A percentile compares a stretch with the other conserved stretches of the same genome.
These are phyloP conservation scores for Zaprionus lachaisei DNA, from an alignment of 1,140 invertebrate genomes.

Conservation along the genomic window DNA sequence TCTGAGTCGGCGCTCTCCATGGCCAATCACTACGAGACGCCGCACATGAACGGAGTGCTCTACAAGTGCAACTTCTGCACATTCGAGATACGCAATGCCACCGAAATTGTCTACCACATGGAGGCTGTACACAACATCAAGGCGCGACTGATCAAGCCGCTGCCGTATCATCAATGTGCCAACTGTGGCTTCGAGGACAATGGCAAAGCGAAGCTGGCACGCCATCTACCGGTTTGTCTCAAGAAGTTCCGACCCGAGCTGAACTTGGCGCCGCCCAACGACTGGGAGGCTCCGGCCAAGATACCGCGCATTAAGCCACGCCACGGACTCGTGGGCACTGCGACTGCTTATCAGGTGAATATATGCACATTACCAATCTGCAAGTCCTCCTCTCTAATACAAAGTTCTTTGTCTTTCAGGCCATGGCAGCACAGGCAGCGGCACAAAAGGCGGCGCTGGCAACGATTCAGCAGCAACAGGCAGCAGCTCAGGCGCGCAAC, in stretches of 20 bases:
- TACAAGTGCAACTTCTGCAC: slow-evolving; percentile 95
- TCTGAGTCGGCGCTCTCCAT: slow-evolving; percentile 95
- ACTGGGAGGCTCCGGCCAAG: slow-evolving; percentile 97
- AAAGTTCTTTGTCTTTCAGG: slow-evolving; percentile 48
- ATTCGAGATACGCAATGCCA: slow-evolving; percentile 92
- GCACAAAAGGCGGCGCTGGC: slow-evolving; percentile 83
- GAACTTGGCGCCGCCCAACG: slow-evolving; percentile 92
- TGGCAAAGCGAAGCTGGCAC: slow-evolving; percentile 95
- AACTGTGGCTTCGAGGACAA: slow-evolving; percentile 98
- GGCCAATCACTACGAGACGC: slow-evolving; percentile 95
- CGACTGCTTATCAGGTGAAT: slow-evolving; percentile 82
- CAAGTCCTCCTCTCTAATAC: not conserved
- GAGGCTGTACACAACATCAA: slow-evolving; percentile 93
- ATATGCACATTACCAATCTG: not conserved
- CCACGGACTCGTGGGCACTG: slow-evolving; percentile 83
- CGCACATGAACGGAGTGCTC: slow-evolving; percentile 94
- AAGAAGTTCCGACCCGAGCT: slow-evolving; percentile 95
- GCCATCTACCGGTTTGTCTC: slow-evolving; percentile 94
- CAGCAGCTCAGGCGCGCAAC: slow-evolving; percentile 72
- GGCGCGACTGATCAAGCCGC: slow-evolving; percentile 92
- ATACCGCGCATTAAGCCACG: slow-evolving; percentile 87
- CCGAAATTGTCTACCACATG: slow-evolving; percentile 96
- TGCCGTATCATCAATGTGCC: slow-evolving; percentile 95
- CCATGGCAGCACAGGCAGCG: slow-evolving; percentile 83
- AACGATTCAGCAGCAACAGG: slow-evolving; percentile 80